A percentile compares a stretch with the other conserved stretches of the same genome.
Conservation (phyloP, 2,797 vertebrate species). For the Ctenochaetus hawaiiensis region DNA sequence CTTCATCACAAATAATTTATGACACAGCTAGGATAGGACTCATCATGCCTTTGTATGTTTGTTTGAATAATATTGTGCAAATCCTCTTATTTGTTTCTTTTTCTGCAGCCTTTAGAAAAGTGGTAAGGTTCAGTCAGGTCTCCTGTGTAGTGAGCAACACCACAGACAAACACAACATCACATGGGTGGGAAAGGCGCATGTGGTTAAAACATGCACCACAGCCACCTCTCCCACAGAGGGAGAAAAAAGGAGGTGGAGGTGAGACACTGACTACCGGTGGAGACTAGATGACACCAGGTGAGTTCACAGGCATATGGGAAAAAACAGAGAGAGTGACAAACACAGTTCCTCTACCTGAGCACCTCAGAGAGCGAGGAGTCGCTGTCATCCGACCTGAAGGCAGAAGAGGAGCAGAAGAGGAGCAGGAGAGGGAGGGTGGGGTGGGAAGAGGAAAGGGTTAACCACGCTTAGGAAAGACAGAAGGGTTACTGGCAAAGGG, state of each 20-base stretch:
- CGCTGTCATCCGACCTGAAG: conserved; percentile 99
- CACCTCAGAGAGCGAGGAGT: conserved; percentile 99
- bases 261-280: conserved; percentile 47
- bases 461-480: conserved; percentile 79
- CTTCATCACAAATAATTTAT: neutral
- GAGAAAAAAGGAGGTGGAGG: conserved; percentile 14
- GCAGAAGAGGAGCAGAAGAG: conserved; percentile 94
- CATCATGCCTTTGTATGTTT: neutral
- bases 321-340: conserved; percentile 83
- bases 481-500: conserved; percentile 78
- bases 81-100: conserved; percentile 2
- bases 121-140: conserved; percentile 70
- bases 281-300: conserved; percentile 71
- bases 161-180: conserved; percentile 55
- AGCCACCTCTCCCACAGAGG: conserved; percentile 46
- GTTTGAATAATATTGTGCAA: neutral
- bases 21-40: neutral
- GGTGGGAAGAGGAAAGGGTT: conserved; percentile 79
- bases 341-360: conserved; percentile 96
- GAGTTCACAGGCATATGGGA: conserved; percentile 83
- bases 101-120: conserved; percentile 15
- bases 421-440: conserved; percentile 46
- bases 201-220: conserved; percentile 79
- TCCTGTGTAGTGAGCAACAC: conserved; percentile 32
- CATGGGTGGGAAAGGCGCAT: conserved; percentile 48